These are phyloP conservation scores for Pseudobourletiella spinata DNA, from an alignment of 1,140 invertebrate species.

Conservation along the genomic window DNA sequence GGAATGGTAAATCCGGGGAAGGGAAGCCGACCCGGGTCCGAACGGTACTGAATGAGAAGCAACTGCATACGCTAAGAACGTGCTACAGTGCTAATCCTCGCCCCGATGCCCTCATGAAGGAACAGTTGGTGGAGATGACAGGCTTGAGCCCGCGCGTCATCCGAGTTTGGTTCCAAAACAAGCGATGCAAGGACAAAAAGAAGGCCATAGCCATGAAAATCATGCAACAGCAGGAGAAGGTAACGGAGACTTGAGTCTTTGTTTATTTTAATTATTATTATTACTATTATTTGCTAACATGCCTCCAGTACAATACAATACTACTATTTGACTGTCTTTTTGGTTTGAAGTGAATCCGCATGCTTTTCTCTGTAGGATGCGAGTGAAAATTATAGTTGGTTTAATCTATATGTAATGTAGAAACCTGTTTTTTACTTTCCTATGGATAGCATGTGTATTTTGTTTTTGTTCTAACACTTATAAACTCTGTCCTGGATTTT, in stretches of 20 bases:
- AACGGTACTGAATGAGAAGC: constrained; percentile 97
- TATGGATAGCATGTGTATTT: too few species aligned
- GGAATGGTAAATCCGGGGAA: constrained; percentile 53
- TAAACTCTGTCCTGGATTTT: too few species aligned
- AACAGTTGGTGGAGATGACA: constrained; percentile 98
- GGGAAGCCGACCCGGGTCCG: constrained; percentile 95
- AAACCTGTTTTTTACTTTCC: neutral
- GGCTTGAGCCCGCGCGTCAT: constrained; percentile 89
- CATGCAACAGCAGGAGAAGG: constrained; percentile 95
- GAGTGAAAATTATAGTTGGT: neutral
- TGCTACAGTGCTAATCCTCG: constrained; percentile 96
- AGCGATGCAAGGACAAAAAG: constrained; percentile 99
- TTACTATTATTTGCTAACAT: neutral
- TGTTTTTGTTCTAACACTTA: too few species aligned
- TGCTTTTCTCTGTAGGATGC: neutral
- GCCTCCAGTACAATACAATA: too few species aligned
- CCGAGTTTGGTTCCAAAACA: constrained; percentile 98
- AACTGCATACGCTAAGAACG: constrained; percentile 83
- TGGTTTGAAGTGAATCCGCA: neutral
- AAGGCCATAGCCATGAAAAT: constrained; percentile 92
- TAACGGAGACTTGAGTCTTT: too few species aligned
- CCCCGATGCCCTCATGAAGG: constrained; percentile 98
- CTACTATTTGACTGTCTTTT: neutral
- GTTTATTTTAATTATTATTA: neutral
- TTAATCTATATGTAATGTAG: neutral